Evolutionary conservation across 1,140 invertebrate species (phyloP).

Genomic region (Pteromalus puparum): DNA sequence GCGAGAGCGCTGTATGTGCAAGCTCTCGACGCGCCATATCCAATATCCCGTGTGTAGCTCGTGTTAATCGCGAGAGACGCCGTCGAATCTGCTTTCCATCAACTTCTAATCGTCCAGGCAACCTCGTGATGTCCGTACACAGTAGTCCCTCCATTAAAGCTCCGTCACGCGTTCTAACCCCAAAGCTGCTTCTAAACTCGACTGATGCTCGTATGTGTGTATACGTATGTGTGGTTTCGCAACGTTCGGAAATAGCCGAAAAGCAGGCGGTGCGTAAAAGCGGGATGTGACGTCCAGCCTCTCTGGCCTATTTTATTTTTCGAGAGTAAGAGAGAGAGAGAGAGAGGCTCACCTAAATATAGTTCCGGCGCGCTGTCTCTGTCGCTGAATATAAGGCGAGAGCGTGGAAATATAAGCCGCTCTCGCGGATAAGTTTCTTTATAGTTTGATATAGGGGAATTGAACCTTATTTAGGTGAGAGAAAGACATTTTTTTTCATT

Average conservation of each 20-base stretch:
- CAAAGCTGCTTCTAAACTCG: slow-evolving; percentile 17
- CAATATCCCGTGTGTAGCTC: background rate
- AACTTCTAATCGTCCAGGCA: slow-evolving; percentile 14
- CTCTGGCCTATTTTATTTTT: slow-evolving; percentile 72
- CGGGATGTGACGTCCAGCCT: slow-evolving; percentile 67
- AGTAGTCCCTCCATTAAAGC: slow-evolving; percentile 26
- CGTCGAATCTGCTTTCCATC: slow-evolving; percentile 23
- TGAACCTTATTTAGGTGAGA: slow-evolving; percentile 12
- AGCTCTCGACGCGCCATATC: background rate
- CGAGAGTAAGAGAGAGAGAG: slow-evolving; percentile 7
- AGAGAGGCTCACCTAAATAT: slow-evolving; percentile 65
- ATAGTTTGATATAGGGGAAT: background rate
- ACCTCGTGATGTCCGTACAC: background rate
- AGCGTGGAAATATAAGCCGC: slow-evolving; percentile 15
- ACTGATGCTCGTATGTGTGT: slow-evolving; percentile 30
- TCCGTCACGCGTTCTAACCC: slow-evolving; percentile 46
- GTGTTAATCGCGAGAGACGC: background rate
- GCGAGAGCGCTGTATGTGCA: background rate
- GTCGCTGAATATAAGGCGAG: slow-evolving; percentile 45
- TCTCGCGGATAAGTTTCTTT: background rate
- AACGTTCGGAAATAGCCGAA: slow-evolving; percentile 72
- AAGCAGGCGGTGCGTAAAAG: slow-evolving; percentile 64
- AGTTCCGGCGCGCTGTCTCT: slow-evolving; percentile 59
- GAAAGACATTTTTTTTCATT: background rate
- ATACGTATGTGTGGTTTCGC: slow-evolving; percentile 58